Percentiles rank a stretch among this genome's conserved stretches.
Conservation (phyloP, 2,113 vertebrate species). For the Lynx canadensis region DNA sequence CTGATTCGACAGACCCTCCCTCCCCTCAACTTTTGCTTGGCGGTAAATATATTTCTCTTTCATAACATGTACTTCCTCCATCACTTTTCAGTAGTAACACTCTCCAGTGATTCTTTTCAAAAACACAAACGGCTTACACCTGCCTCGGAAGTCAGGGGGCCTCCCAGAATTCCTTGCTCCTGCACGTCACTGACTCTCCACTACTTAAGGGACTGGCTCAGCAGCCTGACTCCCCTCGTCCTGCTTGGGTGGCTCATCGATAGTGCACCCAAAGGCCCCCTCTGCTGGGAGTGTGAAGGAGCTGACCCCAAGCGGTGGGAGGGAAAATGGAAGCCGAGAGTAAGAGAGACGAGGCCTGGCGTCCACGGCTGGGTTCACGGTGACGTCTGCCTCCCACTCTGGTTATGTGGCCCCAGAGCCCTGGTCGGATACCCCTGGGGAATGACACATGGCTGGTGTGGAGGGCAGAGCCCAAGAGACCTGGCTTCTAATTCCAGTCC, state of each 20-base stretch:
- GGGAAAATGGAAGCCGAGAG: neutral
- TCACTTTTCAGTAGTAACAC: conserved; percentile 41
- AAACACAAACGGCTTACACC: neutral
- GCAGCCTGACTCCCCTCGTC: accelerated
- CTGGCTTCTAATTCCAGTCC: neutral
- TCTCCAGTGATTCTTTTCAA: neutral
- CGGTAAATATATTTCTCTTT: conserved; percentile 51
- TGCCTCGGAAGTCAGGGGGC: neutral
- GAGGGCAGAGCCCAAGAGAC: neutral
- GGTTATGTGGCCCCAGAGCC: neutral
- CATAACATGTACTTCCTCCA: conserved; percentile 57
- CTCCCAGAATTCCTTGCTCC: neutral
- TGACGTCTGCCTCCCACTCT: neutral
- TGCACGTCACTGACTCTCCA: neutral
- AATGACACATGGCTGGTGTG: no score
- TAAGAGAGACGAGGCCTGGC: neutral
- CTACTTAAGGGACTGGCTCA: conserved; percentile 28
- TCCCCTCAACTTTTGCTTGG: conserved; percentile 28
- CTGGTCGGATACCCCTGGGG: neutral
- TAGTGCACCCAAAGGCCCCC: neutral
- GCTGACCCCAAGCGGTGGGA: neutral
- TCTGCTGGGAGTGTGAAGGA: neutral
- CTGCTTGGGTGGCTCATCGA: accelerated
- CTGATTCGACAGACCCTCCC: conserved; percentile 23
- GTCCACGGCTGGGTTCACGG: accelerated